Conservation (phyloP, 2,113 vertebrate species). For the Takifugu bimaculatus region DNA sequence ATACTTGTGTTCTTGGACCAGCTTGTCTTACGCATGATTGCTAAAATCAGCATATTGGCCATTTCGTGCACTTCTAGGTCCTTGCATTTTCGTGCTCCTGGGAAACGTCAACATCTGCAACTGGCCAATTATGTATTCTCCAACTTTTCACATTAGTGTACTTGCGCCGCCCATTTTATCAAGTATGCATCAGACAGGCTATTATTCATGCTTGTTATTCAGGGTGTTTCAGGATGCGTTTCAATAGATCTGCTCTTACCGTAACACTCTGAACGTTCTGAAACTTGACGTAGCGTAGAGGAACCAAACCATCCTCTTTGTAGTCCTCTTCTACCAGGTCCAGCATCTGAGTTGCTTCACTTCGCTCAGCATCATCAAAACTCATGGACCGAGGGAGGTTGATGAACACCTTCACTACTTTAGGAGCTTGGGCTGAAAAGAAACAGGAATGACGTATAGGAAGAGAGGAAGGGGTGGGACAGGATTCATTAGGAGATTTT, state of each 20-base stretch:
- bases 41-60: too few species aligned
- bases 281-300: conserved; percentile 95
- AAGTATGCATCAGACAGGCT: too few species aligned
- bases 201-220: too few species aligned
- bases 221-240: neutral
- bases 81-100: too few species aligned
- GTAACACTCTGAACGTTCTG: conserved; percentile 99
- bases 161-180: too few species aligned
- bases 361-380: conserved; percentile 93
- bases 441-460: neutral
- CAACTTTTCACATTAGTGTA: too few species aligned
- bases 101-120: too few species aligned
- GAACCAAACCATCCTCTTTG: conserved; percentile 85
- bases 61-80: too few species aligned
- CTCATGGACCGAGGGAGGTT: conserved; percentile 96
- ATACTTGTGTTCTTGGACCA: too few species aligned
- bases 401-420: conserved; percentile 91
- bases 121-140: too few species aligned
- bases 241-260: conserved; percentile 61
- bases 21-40: too few species aligned
- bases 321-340: conserved; percentile 89
- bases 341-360: conserved; percentile 89
- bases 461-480: too few species aligned
- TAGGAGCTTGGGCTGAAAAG: conserved; percentile 85
- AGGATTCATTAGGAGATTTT: neutral